Conservation (phyloP, 2,888 invertebrate species). For the Myopa testacea region DNA sequence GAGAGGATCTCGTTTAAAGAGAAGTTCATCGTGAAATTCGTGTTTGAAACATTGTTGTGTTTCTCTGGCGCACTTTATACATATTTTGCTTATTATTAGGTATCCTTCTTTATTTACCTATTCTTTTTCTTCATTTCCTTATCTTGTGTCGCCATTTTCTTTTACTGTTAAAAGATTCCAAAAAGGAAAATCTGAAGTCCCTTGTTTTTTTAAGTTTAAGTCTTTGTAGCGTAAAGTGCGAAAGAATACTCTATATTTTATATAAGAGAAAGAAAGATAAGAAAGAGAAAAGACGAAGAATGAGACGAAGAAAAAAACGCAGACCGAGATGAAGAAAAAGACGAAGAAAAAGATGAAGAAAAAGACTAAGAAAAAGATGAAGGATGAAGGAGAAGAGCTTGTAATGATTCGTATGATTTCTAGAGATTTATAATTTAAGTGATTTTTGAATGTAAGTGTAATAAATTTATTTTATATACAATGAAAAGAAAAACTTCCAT, state of each 20-base stretch:
- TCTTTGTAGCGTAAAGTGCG: constrained; percentile 39
- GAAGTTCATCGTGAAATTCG: neutral
- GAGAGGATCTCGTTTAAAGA: neutral
- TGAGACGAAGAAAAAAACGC: no score
- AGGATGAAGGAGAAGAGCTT: constrained; percentile 48
- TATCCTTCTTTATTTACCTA: constrained; percentile 25
- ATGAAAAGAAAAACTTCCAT: constrained; percentile 48
- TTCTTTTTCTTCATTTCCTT: constrained; percentile 39
- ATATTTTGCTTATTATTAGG: constrained; percentile 14
- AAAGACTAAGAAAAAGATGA: constrained; percentile 48
- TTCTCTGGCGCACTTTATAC: constrained; percentile 8
- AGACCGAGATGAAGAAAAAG: constrained; percentile 50
- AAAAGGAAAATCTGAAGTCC: constrained; percentile 29
- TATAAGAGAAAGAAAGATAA: constrained; percentile 25
- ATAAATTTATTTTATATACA: constrained; percentile 64
- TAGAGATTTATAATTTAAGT: constrained; percentile 66
- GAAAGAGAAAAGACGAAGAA: no score
- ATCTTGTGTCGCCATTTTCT: constrained; percentile 37
- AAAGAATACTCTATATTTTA: constrained; percentile 39
- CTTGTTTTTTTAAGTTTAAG: constrained; percentile 40
- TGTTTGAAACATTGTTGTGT: neutral
- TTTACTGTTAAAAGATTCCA: constrained; percentile 27
- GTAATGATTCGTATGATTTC: constrained; percentile 49
- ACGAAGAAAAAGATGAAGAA: no score
- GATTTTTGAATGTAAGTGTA: constrained; percentile 66